Conservation (phyloP, 64 coral and sea anemone genomes). For the Pocillopora damicornis region DNA sequence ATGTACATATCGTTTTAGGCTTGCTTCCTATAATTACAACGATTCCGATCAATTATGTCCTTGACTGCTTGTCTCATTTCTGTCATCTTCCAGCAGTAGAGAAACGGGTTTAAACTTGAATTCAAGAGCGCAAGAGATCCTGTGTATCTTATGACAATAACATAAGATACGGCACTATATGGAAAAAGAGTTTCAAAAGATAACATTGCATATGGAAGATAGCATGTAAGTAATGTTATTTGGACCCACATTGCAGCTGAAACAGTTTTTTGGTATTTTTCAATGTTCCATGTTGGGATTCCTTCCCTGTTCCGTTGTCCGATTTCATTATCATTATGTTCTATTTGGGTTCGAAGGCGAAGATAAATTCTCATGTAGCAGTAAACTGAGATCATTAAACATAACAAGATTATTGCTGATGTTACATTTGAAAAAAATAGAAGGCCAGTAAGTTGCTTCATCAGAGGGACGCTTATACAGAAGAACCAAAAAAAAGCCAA, state of each 20-base stretch:
- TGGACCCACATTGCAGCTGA: background rate
- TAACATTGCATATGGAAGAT: background rate
- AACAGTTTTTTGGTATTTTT: slow-evolving; percentile 11
- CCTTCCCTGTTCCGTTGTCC: background rate
- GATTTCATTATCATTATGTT: background rate
- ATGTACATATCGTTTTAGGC: too few relatives aligned
- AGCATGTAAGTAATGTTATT: background rate
- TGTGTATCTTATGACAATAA: too few relatives aligned
- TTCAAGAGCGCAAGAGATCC: too few relatives aligned
- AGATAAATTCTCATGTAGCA: background rate
- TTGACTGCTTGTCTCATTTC: too few relatives aligned
- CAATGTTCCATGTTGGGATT: background rate
- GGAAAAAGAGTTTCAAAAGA: too few relatives aligned
- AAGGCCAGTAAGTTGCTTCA: background rate
- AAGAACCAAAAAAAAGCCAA: background rate
- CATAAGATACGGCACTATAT: too few relatives aligned
- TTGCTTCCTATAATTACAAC: too few relatives aligned
- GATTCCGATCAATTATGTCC: too few relatives aligned
- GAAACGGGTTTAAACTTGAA: too few relatives aligned
- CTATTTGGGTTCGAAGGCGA: background rate
- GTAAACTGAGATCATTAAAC: background rate
- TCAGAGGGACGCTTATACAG: background rate
- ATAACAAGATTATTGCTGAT: background rate
- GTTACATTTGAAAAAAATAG: background rate
- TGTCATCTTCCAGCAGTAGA: too few relatives aligned